Conservation (phyloP, 2,113 vertebrate genomes). For the Scomber japonicus region DNA sequence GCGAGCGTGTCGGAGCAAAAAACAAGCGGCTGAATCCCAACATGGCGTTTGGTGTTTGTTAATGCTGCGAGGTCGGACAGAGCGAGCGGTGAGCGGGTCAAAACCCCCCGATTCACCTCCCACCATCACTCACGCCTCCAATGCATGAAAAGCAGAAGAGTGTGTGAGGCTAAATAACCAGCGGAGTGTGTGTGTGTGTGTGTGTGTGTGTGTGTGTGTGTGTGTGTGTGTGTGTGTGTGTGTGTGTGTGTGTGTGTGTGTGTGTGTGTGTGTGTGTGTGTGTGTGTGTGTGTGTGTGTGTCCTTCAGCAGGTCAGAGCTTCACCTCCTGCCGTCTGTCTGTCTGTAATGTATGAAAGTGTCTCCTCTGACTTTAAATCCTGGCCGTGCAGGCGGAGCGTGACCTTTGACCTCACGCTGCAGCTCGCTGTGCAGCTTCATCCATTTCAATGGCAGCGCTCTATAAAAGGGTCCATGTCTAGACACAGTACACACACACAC, state of each 20-base stretch:
- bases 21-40: background rate
- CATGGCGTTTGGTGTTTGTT: background rate
- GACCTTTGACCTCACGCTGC: slow-evolving; percentile 62
- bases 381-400: slow-evolving; percentile 25
- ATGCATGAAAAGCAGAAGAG: slow-evolving; percentile 58
- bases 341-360: slow-evolving; percentile 50
- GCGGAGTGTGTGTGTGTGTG: slow-evolving; percentile 17
- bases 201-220: slow-evolving; percentile 32
- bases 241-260: slow-evolving; percentile 16
- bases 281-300: slow-evolving; percentile 32
- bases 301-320: slow-evolving; percentile 53
- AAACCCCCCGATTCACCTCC: slow-evolving; percentile 28
- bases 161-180: slow-evolving; percentile 40
- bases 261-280: slow-evolving; percentile 22
- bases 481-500: slow-evolving; percentile 8
- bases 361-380: slow-evolving; percentile 61
- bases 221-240: slow-evolving; percentile 43
- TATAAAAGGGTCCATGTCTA: slow-evolving; percentile 40
- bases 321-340: slow-evolving; percentile 44
- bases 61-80: slow-evolving; percentile 12
- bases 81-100: slow-evolving; percentile 35
- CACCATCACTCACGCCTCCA: slow-evolving; percentile 33
- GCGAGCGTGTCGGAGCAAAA: background rate
- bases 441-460: slow-evolving; percentile 64
- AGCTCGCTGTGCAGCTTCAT: slow-evolving; percentile 57